Conservation (phyloP, 2,888 invertebrate species). For the Synanthedon myopaeformis region DNA sequence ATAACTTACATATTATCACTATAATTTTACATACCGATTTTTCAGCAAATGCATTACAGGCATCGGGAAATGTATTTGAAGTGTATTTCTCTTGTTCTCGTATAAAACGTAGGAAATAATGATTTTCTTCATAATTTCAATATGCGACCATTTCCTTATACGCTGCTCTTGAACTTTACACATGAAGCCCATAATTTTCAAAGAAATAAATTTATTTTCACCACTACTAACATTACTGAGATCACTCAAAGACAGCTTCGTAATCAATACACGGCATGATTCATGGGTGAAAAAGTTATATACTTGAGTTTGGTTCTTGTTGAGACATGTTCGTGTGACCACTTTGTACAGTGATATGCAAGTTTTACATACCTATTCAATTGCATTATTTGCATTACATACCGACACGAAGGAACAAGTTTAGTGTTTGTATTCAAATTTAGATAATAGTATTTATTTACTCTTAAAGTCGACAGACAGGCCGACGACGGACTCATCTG, state of each 20-base stretch:
- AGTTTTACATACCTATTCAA: too few relatives aligned
- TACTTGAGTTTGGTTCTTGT: background rate
- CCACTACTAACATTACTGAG: background rate
- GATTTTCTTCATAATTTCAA: constrained; percentile 1
- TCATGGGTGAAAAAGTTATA: background rate
- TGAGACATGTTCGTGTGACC: constrained; percentile 1
- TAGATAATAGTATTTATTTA: too few relatives aligned
- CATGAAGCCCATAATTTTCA: constrained; percentile 19
- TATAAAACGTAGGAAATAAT: constrained; percentile 16
- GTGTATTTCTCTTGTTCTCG: constrained; percentile 8
- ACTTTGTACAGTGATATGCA: too few relatives aligned
- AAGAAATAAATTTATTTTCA: background rate
- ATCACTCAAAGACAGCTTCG: background rate
- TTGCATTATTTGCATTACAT: too few relatives aligned
- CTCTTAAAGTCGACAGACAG: too few relatives aligned
- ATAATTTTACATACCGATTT: background rate
- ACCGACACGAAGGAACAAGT: too few relatives aligned
- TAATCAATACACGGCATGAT: too few relatives aligned
- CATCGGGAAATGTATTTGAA: background rate
- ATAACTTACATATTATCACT: background rate
- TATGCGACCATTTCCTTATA: constrained; percentile 7
- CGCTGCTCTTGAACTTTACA: constrained; percentile 17
- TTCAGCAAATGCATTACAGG: background rate
- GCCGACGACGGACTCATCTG: too few relatives aligned
- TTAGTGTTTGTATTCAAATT: too few relatives aligned